A percentile compares a stretch with the other conserved stretches of the same genome.
Conservation (phyloP, 2,888 invertebrate genomes). For the Beris chalybata region DNA sequence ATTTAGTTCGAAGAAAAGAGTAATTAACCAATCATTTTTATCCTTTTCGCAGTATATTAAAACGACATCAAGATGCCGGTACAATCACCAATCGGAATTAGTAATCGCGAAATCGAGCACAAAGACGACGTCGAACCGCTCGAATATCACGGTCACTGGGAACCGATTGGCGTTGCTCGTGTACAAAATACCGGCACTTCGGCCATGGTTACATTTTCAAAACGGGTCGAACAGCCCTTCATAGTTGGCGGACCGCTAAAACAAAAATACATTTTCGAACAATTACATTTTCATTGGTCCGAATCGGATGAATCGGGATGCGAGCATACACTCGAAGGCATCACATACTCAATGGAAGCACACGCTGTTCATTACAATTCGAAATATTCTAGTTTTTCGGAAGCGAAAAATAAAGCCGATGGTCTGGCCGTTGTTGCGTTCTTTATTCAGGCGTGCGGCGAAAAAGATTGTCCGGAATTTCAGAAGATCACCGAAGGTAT, state of each 20-base stretch:
- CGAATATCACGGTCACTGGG: constrained; percentile 57
- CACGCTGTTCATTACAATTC: constrained; percentile 79
- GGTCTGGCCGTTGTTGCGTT: constrained; percentile 73
- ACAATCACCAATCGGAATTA: constrained; percentile 56
- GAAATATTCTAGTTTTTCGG: constrained; percentile 66
- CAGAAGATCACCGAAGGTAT: constrained; percentile 62
- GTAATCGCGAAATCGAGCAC: constrained; percentile 55
- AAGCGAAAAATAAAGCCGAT: constrained; percentile 68
- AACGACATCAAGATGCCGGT: constrained; percentile 49
- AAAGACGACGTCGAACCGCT: constrained; percentile 55
- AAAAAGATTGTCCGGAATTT: constrained; percentile 63
- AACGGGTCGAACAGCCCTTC: constrained; percentile 61
- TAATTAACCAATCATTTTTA: constrained; percentile 3
- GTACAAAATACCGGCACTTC: constrained; percentile 56
- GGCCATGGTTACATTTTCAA: constrained; percentile 65
- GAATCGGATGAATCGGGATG: constrained; percentile 74
- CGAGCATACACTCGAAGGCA: constrained; percentile 77
- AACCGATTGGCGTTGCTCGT: constrained; percentile 54
- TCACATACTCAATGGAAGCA: constrained; percentile 73
- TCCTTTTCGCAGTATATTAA: constrained; percentile 6
- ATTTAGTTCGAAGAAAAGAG: neutral
- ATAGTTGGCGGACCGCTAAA: constrained; percentile 67
- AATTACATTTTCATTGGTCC: constrained; percentile 82
- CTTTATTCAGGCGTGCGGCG: constrained; percentile 64
- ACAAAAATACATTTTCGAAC: constrained; percentile 71